Evolutionary conservation across 2,113 vertebrate genomes (phyloP).

Genomic region (Urocitellus parryii): DNA sequence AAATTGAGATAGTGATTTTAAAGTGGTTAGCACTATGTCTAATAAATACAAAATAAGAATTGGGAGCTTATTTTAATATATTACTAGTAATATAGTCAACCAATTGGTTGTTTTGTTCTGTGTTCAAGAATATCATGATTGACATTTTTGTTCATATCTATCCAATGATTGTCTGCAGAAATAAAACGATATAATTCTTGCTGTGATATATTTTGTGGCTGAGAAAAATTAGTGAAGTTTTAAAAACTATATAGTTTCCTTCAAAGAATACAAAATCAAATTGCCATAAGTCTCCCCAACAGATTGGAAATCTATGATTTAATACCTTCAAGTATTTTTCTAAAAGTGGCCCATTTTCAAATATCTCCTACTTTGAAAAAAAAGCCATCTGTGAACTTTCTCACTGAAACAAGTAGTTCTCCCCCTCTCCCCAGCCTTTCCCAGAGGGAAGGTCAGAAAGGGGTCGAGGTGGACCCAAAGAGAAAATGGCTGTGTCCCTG

Average conservation of each 20-base stretch:
- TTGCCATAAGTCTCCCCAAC: not conserved
- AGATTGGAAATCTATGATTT: slow-evolving; percentile 21
- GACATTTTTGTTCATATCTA: not conserved
- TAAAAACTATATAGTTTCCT: not conserved
- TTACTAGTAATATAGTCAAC: not conserved
- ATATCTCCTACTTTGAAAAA: slow-evolving; percentile 17
- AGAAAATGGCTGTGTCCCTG: not conserved
- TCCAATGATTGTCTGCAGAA: slow-evolving; percentile 10
- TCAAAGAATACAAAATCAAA: slow-evolving; percentile 27
- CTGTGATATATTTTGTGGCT: not conserved
- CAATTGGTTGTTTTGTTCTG: not conserved
- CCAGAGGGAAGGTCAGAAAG: not conserved
- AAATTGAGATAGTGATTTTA: not conserved
- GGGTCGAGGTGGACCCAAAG: not conserved
- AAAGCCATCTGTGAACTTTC: not conserved
- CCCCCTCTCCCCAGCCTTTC: slow-evolving; percentile 26
- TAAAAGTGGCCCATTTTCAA: slow-evolving; percentile 35
- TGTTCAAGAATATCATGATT: slow-evolving; percentile 32
- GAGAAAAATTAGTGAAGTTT: not conserved
- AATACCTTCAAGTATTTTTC: slow-evolving; percentile 31
- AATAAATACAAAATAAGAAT: not conserved
- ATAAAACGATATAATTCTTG: slow-evolving; percentile 32
- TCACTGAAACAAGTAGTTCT: not conserved
- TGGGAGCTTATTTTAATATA: not conserved
- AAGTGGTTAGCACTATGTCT: not conserved